Conservation (phyloP, 2,113 vertebrate species). For the Spea multiplicata region DNA sequence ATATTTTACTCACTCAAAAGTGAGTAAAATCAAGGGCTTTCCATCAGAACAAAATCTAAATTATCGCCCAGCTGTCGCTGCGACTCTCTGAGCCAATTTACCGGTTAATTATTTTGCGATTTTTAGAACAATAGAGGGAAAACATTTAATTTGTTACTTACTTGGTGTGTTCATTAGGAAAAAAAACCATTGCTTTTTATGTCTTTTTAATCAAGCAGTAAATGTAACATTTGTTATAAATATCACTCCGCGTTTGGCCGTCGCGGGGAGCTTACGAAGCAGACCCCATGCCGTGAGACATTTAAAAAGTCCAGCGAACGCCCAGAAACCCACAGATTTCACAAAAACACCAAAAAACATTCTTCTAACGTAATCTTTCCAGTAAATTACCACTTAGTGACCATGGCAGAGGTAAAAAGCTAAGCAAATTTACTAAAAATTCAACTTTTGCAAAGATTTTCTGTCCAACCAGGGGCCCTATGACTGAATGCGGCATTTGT, state of each 20-base stretch:
- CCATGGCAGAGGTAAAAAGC: too few relatives aligned
- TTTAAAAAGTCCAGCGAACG: conserved; percentile 4
- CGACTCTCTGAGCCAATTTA: too few relatives aligned
- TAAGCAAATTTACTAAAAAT: too few relatives aligned
- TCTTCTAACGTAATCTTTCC: background rate
- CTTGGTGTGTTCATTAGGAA: background rate
- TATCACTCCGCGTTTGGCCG: conserved; percentile 5
- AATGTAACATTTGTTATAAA: background rate
- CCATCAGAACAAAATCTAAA: too few relatives aligned
- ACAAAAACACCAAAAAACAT: background rate
- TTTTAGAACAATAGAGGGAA: background rate
- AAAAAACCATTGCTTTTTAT: background rate
- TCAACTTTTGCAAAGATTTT: too few relatives aligned
- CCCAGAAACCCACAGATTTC: background rate
- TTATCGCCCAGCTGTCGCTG: too few relatives aligned
- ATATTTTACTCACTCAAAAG: too few relatives aligned
- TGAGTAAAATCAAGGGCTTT: too few relatives aligned
- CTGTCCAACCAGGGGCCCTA: too few relatives aligned
- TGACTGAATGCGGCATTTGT: too few relatives aligned
- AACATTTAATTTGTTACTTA: background rate
- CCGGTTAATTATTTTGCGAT: background rate
- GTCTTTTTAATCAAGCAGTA: background rate
- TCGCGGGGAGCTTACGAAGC: background rate
- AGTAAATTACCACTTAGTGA: background rate
- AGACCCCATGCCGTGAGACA: background rate